Evolutionary conservation across 2,113 vertebrate species (phyloP), one percentile per base, ranked within the genome.

Genomic region (Callopanchax toddi): DNA sequence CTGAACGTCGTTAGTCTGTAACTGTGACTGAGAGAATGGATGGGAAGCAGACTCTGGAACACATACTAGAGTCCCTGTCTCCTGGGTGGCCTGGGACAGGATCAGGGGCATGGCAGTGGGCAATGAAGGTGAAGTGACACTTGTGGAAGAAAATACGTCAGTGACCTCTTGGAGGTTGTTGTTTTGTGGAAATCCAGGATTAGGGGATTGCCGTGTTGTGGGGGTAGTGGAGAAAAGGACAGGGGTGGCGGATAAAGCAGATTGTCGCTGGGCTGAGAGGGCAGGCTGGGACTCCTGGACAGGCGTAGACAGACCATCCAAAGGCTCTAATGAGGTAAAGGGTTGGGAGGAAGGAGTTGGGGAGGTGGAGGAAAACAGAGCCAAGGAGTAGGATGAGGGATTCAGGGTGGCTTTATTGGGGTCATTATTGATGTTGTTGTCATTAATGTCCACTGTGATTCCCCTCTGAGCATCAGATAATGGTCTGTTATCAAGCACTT

Each of bases 251-350:
- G 76, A 59, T 18, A 43, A 22, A 26, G 71, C 50, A 55, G 79
- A 61, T 22, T 76, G 73, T 49, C 74, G 55, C 44, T 80, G 67
- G n/a, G 57, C 45, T 50, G 65, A 65, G 23, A 76, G 40, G 34
- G 46, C 62, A 34, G 87, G 78, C 51, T 90, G 91, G 54, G 91
- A 92, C 83, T 92, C 92, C 73, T 93, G 92, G 48, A 92, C 72
- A 2, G 90, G 91, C 36, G 86, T 85, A 25, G 86, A 78, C 58
- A 93, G 91, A 42, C 89, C 81, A 37, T 88, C 78, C 3, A 82
- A 83, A 40, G 81, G 52, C 50, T 82, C 62, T 20, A 40, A 34
- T 22, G 83, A 84, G 53, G 54, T 55, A 58, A 60, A 64, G n/a
- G 54, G 74, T 49, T 53, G 12, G 54, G 76, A 65, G 62, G 37